Percentiles rank a stretch among this genome's conserved stretches.
These are phyloP conservation scores for Hystrix brachyura DNA, from an alignment of 2,113 vertebrate genomes.

Conservation along the genomic window DNA sequence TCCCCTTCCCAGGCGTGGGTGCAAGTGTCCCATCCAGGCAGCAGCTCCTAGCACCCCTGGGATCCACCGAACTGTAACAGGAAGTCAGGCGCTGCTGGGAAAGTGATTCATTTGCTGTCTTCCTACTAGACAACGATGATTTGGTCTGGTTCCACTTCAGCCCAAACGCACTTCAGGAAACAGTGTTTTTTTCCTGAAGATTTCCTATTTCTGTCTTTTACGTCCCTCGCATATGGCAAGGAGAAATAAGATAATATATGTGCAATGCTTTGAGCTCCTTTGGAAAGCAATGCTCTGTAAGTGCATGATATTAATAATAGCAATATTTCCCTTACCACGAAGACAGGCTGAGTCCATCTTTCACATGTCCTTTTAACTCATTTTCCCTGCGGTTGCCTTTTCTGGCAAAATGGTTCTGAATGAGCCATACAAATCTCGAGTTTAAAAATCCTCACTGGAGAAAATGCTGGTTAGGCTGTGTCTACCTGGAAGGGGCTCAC, in stretches of 20 bases:
- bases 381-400: slow-evolving; percentile 80
- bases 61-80: neutral
- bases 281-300: slow-evolving; percentile 74
- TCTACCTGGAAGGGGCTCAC: slow-evolving; percentile 6
- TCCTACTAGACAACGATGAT: slow-evolving; percentile 15
- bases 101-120: slow-evolving; percentile 3
- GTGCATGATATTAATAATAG: slow-evolving; percentile 83
- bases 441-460: slow-evolving; percentile 77
- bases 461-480: slow-evolving; percentile 59
- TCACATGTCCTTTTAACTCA: slow-evolving; percentile 78
- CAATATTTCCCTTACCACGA: slow-evolving; percentile 82
- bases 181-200: slow-evolving; percentile 45
- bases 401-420: slow-evolving; percentile 76
- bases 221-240: slow-evolving; percentile 61
- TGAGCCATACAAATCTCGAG: slow-evolving; percentile 77
- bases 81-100: neutral
- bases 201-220: slow-evolving; percentile 68
- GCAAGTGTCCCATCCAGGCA: neutral
- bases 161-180: slow-evolving; percentile 36
- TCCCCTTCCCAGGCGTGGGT: neutral
- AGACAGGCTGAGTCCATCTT: slow-evolving; percentile 81
- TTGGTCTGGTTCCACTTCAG: slow-evolving; percentile 54
- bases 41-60: neutral
- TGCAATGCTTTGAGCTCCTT: slow-evolving; percentile 73
- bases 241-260: slow-evolving; percentile 80